Percentiles rank a stretch among this genome's conserved stretches.
Conservation (phyloP, 2,113 vertebrate genomes). For the Callospermophilus lateralis region DNA sequence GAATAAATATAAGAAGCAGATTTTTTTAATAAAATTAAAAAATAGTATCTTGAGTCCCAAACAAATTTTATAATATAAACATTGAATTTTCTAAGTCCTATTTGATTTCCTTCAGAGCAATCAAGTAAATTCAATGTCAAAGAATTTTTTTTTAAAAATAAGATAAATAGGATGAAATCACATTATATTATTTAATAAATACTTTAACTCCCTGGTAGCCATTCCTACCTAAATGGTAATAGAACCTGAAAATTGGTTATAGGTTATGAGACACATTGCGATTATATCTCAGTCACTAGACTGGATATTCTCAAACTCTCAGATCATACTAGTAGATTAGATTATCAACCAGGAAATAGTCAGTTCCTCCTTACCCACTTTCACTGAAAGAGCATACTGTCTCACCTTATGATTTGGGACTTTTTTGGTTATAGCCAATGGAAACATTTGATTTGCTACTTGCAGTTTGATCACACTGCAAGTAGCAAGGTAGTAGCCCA, state of each 20-base stretch:
- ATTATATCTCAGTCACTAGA: background rate
- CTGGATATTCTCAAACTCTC: background rate
- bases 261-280: background rate
- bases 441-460: no score
- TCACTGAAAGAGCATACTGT: background rate
- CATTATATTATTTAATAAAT: slow-evolving; percentile 3
- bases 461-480: background rate
- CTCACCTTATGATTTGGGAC: background rate
- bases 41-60: background rate
- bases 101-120: slow-evolving; percentile 27
- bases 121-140: background rate
- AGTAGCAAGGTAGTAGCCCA: background rate
- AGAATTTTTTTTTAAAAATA: background rate
- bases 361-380: background rate
- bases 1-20: background rate
- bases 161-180: background rate
- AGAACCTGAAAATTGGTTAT: background rate
- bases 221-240: background rate
- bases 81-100: background rate
- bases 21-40: slow-evolving; percentile 31
- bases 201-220: background rate
- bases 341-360: background rate
- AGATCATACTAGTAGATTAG: background rate
- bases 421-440: background rate
- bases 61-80: background rate